Percentiles rank a stretch among this genome's conserved stretches.
phyloP scores from a whole-genome alignment of 2,797 vertebrate genomes.

The Platalea minor region DNA sequence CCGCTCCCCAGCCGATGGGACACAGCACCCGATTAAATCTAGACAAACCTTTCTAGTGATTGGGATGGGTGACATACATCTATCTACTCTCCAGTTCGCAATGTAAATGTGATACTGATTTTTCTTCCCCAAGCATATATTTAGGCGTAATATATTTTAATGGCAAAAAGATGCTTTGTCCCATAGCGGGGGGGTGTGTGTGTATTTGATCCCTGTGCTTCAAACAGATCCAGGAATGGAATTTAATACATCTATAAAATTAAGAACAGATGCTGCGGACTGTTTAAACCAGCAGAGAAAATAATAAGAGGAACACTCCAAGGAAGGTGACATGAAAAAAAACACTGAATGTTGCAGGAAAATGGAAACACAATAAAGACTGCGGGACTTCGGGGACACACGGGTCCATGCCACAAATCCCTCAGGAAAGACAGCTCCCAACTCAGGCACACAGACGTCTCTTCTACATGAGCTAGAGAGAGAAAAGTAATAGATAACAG shows the following conservation, averaged over 20 bases:
- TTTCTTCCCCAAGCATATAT: background rate
- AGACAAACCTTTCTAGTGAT: background rate
- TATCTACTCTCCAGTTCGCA: background rate
- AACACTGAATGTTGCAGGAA: background rate
- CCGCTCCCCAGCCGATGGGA: fast-evolving
- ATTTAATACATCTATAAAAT: slow-evolving; percentile 66
- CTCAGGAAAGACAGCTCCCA: background rate
- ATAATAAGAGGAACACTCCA: slow-evolving; percentile 25
- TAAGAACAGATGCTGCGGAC: slow-evolving; percentile 61
- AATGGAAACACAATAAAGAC: background rate
- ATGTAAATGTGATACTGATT: background rate
- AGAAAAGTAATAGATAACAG: background rate
- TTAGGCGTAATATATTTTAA: slow-evolving; percentile 28
- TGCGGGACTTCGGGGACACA: background rate
- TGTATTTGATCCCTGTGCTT: slow-evolving; percentile 44
- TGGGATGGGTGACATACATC: background rate
- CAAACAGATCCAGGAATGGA: slow-evolving; percentile 57
- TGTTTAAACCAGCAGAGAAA: slow-evolving; percentile 61
- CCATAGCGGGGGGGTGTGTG: background rate
- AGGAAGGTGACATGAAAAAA: slow-evolving; percentile 44
- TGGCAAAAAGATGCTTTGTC: slow-evolving; percentile 54
- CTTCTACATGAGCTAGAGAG: background rate
- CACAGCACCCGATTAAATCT: background rate
- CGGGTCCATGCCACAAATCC: background rate
- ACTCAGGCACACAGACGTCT: background rate